Evolutionary conservation across 2,888 invertebrate species (phyloP).

Genomic region (Sinotaia quadrata): DNA sequence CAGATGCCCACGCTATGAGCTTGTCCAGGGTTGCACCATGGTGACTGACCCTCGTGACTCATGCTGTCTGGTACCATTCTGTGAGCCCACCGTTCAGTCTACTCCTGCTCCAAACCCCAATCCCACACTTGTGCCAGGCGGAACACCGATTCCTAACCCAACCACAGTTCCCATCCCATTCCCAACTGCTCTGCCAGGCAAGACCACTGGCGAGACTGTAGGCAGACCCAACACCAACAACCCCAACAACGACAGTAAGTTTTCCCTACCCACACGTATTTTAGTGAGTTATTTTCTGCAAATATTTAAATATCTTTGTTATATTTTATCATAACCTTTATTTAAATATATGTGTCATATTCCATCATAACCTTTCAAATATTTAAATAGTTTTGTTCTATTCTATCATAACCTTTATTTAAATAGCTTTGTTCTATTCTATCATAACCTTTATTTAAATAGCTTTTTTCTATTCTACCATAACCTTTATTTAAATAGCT

Average conservation of each 20-base stretch:
- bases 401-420: no score
- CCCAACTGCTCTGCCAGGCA: slow-evolving; percentile 48
- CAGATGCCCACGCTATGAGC: slow-evolving; percentile 33
- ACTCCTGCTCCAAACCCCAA: slow-evolving; percentile 4
- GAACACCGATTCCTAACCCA: slow-evolving; percentile 38
- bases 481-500: no score
- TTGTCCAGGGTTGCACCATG: slow-evolving; percentile 48
- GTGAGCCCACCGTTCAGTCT: slow-evolving; percentile 28
- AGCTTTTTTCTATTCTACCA: no score
- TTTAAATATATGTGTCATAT: no score
- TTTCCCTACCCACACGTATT: no score
- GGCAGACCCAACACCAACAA: slow-evolving; percentile 4
- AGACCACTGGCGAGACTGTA: slow-evolving; percentile 38
- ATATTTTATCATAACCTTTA: no score
- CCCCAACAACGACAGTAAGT: slow-evolving; percentile 11
- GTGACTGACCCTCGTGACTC: slow-evolving; percentile 47
- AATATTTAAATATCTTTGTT: no score
- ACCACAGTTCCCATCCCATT: slow-evolving; percentile 38
- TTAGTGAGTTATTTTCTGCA: no score
- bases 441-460: no score
- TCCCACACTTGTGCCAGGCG: not conserved
- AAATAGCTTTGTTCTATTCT: no score
- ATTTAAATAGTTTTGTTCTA: no score
- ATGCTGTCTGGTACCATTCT: slow-evolving; percentile 49
- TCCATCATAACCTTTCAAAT: no score